Base-by-base conservation (phyloP, 2,797 vertebrate species). In the Myotis pilosus region DNA sequence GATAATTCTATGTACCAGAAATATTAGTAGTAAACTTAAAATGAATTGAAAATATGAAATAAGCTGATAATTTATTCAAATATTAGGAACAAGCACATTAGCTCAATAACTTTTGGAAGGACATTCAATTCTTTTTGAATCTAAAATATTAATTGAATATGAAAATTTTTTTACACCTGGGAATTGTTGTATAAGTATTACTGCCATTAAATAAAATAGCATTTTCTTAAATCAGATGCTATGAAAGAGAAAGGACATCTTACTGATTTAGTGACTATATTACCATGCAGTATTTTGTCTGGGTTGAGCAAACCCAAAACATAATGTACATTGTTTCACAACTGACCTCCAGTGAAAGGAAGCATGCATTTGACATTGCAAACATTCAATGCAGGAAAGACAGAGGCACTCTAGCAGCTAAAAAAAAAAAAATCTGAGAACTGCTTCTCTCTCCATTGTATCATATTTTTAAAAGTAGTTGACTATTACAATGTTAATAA, bases 111-210 rank as follows among this genome's bases (percentile, higher is more conserved):
- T 68, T 80, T 85, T 0, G 9, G 20, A 90, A 79, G 36, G 13
- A 79, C 11, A 74, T 57, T 23, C n/a, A 19, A 88, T 49, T 55
- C 4, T 28, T 60, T 79, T 69, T 12, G 8, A 94, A 69, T 8
- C 11, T 47, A 66, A 36, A 38, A 74, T 84, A 92, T 85, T 94
- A 95, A 87, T 69, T 93, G 55, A 53, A 28, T 60, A 41, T 30
- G 60, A 36, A 78, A 16, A 12, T 17, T 68, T 49, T 49, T 60
- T 85, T 94, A 36, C 8, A 5, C 60, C 8, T 64, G 44, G 9
- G 6, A 91, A 95, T 72, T 74, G 19, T 30, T 87, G 0, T 36
- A 1, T 82, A 30, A 60, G n/a, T 91, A 38, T 80, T 82, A 87
- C 3, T 71, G 66, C 16, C 53, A n/a, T 60, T 83, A 86, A 89